These are phyloP conservation scores for Strigamia crassipes DNA, from an alignment of 2,888 invertebrate species.

Conservation along the genomic window DNA sequence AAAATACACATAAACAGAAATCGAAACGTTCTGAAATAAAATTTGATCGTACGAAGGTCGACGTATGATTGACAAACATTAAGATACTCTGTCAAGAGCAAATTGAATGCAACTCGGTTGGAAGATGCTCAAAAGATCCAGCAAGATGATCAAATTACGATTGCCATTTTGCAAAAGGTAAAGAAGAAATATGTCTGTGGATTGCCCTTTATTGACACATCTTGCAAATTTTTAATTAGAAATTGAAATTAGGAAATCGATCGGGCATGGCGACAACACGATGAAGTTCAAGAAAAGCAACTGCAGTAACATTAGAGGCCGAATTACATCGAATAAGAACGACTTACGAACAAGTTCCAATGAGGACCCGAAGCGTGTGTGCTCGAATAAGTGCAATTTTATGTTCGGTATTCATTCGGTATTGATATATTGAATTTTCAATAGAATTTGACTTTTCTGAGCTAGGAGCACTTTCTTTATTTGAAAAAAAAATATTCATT, in stretches of 20 bases:
- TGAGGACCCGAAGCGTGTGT: constrained; percentile 46
- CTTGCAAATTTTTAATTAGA: constrained; percentile 34
- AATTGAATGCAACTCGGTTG: neutral
- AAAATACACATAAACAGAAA: neutral
- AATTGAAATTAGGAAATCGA: constrained; percentile 45
- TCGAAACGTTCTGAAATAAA: constrained; percentile 32
- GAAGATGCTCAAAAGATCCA: constrained; percentile 8
- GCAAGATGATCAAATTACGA: constrained; percentile 43
- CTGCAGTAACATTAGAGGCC: constrained; percentile 36
- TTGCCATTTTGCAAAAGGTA: constrained; percentile 33
- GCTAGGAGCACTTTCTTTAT: too few species aligned
- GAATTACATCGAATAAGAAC: constrained; percentile 18
- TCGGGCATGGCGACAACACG: constrained; percentile 38
- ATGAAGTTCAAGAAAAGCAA: constrained; percentile 45
- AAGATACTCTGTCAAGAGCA: neutral
- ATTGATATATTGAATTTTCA: too few species aligned
- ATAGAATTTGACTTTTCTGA: too few species aligned
- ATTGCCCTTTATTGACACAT: neutral
- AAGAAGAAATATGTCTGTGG: neutral
- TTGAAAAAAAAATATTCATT: too few species aligned
- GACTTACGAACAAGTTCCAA: constrained; percentile 35
- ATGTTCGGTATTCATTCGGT: too few species aligned
- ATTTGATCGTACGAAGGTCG: constrained; percentile 29
- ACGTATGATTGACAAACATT: neutral
- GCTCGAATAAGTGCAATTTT: neutral